Conservation (phyloP, 2,888 invertebrate genomes). For the Anodontia alba region DNA sequence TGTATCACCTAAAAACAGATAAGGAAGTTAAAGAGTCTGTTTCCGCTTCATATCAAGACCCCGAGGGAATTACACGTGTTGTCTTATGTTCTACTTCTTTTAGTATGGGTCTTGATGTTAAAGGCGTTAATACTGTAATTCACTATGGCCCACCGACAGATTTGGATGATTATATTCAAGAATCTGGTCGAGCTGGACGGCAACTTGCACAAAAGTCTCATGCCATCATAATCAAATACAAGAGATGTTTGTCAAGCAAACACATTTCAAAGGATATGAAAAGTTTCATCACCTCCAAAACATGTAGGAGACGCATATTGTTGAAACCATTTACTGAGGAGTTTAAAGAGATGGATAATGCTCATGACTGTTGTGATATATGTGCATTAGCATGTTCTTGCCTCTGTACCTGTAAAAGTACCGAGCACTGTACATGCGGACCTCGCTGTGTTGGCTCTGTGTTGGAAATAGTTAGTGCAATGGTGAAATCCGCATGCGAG, state of each 20-base stretch:
- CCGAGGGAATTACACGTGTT: conserved; percentile 26
- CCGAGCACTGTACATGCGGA: neutral
- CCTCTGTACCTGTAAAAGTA: neutral
- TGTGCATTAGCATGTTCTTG: neutral
- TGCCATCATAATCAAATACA: conserved; percentile 33
- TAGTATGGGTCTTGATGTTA: conserved; percentile 46
- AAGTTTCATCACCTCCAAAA: neutral
- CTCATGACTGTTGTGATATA: neutral
- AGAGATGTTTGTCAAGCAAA: conserved; percentile 23
- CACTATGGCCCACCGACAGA: conserved; percentile 41
- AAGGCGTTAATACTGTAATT: conserved; percentile 32
- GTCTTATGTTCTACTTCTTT: conserved; percentile 44
- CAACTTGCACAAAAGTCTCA: no score
- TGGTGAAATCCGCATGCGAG: neutral
- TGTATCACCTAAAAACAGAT: conserved; percentile 37
- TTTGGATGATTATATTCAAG: conserved; percentile 36
- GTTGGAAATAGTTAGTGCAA: neutral
- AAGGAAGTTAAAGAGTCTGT: conserved; percentile 15
- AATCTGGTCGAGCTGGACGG: conserved; percentile 32
- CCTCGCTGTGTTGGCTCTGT: neutral
- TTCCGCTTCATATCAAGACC: conserved; percentile 23
- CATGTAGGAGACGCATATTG: neutral
- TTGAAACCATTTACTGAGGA: neutral
- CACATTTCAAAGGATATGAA: conserved; percentile 38
- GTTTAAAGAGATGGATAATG: neutral